Base-by-base conservation (phyloP, 2,113 vertebrate species). In the Corydoras maculifer region DNA sequence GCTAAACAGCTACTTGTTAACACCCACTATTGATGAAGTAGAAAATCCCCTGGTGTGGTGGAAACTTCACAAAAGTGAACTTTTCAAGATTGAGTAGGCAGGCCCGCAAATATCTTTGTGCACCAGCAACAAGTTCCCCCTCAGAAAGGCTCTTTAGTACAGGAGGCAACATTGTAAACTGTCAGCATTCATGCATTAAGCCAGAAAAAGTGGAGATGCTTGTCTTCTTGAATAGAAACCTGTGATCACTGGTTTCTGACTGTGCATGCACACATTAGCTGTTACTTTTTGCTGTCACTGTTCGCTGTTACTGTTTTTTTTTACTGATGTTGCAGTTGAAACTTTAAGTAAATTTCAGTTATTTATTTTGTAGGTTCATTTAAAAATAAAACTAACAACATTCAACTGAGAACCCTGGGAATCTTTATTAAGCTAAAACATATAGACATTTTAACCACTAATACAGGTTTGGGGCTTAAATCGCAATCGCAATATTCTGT, bases 111-210 rank as follows among this genome's bases (percentile, higher is more conserved):
- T 62, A 62, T 62, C 29, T 62, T 6, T 62, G 59, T 62, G 59
- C 12, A 62, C 59, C 29, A 32, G 59, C 29, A 32, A 62, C 29
- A 59, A 5, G n/a, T 59, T 59, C 58, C 18, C 58, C 58, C n/a
- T 59, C 58, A 29, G 58, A 59, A 59, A 62, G 29, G 29, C 59
- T 62, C 59, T 62, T 62, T 62, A 58, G 51, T 53, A 9, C 51
- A 53, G 51, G 51, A 53, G 51, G 51, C 9, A 53, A 53, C 51
- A 53, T 53, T 53, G 51, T 53, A 53, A 53, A 53, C 9, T 53
- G 49, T 50, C 49, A 50, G 49, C 49, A 9, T 50, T 50, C 49
- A 50, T 50, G 49, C 49, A 5, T 50, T 50, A 50, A 50, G 49
- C 49, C 8, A 53, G 3, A 3, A 3, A 53, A 53, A 53, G 51